Evolutionary conservation across 1,140 invertebrate genomes (phyloP).

Genomic region (Megathymus violae): DNA sequence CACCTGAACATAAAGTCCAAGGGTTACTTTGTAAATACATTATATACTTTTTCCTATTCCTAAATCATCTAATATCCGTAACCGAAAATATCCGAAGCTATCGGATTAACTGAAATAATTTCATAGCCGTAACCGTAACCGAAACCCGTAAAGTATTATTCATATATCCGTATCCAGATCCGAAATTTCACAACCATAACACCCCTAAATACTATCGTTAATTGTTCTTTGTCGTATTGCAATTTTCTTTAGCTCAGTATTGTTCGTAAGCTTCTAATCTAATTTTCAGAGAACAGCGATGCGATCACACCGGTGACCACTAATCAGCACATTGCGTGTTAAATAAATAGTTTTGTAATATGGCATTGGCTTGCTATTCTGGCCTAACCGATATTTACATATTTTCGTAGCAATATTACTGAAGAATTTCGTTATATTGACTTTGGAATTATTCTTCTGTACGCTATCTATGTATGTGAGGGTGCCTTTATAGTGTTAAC

Average conservation of each 20-base stretch:
- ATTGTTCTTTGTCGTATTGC: not conserved
- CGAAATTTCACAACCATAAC: no score
- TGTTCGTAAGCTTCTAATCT: conserved; percentile 38
- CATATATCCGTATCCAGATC: no score
- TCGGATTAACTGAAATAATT: no score
- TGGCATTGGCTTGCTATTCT: conserved; percentile 37
- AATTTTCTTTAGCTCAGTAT: conserved; percentile 21
- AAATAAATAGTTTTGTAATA: conserved; percentile 42
- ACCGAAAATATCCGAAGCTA: no score
- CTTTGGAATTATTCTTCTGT: not conserved
- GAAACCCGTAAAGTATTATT: no score
- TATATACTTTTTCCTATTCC: no score
- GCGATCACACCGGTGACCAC: conserved; percentile 25
- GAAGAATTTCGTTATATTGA: conserved; percentile 3
- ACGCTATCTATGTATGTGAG: not conserved
- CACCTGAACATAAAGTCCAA: no score
- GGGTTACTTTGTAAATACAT: no score
- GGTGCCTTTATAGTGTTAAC: not conserved
- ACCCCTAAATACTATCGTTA: no score
- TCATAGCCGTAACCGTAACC: no score
- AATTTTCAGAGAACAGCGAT: conserved; percentile 44
- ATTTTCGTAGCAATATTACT: no score
- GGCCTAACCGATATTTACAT: conserved; percentile 39
- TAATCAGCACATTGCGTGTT: conserved; percentile 39
- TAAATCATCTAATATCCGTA: no score